A percentile compares a stretch with the other conserved stretches of the same genome.
Evolutionary conservation across 1,140 invertebrate genomes (phyloP).

Genomic region (Daktulosphaira vitifoliae): DNA sequence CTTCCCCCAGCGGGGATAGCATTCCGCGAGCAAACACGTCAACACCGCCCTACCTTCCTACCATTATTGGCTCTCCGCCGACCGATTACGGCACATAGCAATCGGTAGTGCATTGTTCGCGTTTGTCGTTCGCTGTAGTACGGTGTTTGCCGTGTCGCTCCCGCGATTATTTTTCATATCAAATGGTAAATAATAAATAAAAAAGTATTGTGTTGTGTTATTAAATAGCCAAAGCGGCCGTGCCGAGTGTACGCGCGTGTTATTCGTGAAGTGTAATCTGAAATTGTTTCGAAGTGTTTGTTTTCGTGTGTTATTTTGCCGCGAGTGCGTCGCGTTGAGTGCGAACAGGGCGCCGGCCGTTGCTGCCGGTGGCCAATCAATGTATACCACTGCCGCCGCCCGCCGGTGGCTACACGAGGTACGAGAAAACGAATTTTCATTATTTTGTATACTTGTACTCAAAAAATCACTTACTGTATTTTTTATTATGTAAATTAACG

Average conservation of each 20-base stretch:
- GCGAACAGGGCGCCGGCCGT: slow-evolving; percentile 24
- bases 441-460: too few relatives aligned
- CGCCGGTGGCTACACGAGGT: slow-evolving; percentile 11
- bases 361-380: slow-evolving; percentile 30
- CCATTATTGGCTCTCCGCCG: background rate
- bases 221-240: too few relatives aligned
- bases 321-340: background rate
- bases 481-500: too few relatives aligned
- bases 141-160: background rate
- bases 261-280: background rate
- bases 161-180: background rate
- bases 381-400: slow-evolving; percentile 11
- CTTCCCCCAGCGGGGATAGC: slow-evolving; percentile 2
- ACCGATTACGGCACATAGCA: background rate
- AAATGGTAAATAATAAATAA: background rate
- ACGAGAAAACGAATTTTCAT: too few relatives aligned
- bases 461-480: too few relatives aligned
- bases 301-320: background rate
- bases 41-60: background rate
- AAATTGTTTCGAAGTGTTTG: background rate
- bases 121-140: slow-evolving; percentile 12
- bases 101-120: slow-evolving; percentile 27
- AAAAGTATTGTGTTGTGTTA: too few relatives aligned
- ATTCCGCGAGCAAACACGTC: slow-evolving; percentile 16
- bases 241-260: background rate